Evolutionary conservation across 1,140 invertebrate genomes (phyloP).

Genomic region (Campodea augens): DNA sequence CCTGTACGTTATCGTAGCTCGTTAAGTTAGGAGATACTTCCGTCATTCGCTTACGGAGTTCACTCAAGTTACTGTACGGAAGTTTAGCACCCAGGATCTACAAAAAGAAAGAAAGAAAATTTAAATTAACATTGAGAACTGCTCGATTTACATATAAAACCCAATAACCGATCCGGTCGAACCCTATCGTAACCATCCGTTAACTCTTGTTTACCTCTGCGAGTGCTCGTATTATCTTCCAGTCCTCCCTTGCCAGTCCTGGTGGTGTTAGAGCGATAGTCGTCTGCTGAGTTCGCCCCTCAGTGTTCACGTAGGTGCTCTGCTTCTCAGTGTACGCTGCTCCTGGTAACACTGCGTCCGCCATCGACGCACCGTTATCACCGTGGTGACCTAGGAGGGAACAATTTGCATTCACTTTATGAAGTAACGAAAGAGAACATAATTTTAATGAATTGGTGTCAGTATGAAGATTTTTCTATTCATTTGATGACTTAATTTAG

Average conservation of each 20-base stretch:
- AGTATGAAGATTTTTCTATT: too few relatives aligned
- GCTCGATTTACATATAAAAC: conserved; percentile 1
- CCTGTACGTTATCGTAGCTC: conserved; percentile 61
- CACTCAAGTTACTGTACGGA: conserved; percentile 73
- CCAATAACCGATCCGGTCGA: conserved; percentile 2
- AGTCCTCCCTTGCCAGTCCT: conserved; percentile 85
- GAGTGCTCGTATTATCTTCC: conserved; percentile 91
- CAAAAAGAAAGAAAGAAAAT: conserved; percentile 13
- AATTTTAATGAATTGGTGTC: too few relatives aligned
- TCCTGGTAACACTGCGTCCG: conserved; percentile 85
- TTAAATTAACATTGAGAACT: conserved; percentile 7
- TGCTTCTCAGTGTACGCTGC: conserved; percentile 98
- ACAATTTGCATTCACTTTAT: too few relatives aligned
- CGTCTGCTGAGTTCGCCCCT: conserved; percentile 91
- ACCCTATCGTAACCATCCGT: not conserved
- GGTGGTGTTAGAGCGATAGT: conserved; percentile 78
- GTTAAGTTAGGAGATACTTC: conserved; percentile 78
- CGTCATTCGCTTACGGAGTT: conserved; percentile 60
- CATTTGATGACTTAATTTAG: too few relatives aligned
- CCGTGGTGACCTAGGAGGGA: conserved; percentile 73
- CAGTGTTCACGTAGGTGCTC: conserved; percentile 90
- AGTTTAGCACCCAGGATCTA: conserved; percentile 63
- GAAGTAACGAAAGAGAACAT: too few relatives aligned
- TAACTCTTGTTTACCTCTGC: conserved; percentile 37
- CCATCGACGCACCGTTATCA: conserved; percentile 76